Percentiles rank a stretch among this genome's conserved stretches.
Conservation (phyloP, 2,888 invertebrate genomes). For the Noctua fimbriata region DNA sequence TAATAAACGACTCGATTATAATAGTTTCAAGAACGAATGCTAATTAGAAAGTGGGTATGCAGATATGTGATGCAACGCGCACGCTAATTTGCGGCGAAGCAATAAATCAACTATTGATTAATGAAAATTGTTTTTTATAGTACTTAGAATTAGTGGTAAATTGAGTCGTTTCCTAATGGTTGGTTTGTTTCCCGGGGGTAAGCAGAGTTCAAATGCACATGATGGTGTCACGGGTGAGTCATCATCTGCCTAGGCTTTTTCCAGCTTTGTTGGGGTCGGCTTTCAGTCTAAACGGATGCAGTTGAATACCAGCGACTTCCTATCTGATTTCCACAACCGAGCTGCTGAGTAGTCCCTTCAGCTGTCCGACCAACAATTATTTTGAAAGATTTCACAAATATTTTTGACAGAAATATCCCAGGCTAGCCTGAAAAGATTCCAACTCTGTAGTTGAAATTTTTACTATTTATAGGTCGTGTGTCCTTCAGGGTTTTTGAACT, state of each 20-base stretch:
- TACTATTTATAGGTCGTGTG: neutral
- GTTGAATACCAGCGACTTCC: neutral
- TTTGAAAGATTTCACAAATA: neutral
- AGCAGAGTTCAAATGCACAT: neutral
- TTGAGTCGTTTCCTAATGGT: conserved; percentile 47
- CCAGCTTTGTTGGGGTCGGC: neutral
- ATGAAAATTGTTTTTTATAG: conserved; percentile 41
- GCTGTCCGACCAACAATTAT: neutral
- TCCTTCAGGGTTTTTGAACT: neutral
- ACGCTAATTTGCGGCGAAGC: conserved; percentile 26
- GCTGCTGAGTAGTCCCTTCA: neutral
- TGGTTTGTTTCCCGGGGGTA: neutral
- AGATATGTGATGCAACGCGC: conserved; percentile 48
- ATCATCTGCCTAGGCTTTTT: neutral
- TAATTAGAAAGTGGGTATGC: conserved; percentile 58
- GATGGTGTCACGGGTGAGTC: neutral
- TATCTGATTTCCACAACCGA: neutral
- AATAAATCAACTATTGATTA: conserved; percentile 49
- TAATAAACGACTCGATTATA: conserved; percentile 18
- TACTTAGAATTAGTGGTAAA: conserved; percentile 33
- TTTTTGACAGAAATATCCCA: neutral
- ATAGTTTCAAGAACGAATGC: conserved; percentile 59
- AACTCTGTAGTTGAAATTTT: no score
- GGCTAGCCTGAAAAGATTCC: neutral
- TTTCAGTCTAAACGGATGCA: neutral